phyloP scores from a whole-genome alignment of 2,888 invertebrate genomes.

The Steromphala cineraria region DNA sequence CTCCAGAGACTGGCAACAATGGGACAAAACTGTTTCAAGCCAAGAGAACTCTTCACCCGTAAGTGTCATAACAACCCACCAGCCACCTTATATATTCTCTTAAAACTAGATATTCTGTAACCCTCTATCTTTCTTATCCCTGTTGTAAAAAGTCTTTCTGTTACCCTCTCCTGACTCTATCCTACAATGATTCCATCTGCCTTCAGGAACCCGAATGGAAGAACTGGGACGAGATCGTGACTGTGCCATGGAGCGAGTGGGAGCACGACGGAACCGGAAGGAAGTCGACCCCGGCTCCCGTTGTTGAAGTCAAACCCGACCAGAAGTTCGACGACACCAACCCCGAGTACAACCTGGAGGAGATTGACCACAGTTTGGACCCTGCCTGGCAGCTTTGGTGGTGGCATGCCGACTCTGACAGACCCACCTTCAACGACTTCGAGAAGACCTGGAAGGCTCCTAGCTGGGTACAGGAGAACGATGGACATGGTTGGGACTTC shows the following conservation, averaged over 20 bases:
- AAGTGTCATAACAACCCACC: no score
- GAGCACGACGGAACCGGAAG: neutral
- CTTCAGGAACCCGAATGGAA: neutral
- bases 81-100: no score
- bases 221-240: slow-evolving; percentile 19
- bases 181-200: neutral
- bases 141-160: no score
- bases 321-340: slow-evolving; percentile 24
- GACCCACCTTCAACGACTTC: slow-evolving; percentile 21
- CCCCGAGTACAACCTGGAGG: slow-evolving; percentile 4
- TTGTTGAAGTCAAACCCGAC: neutral
- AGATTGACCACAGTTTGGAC: neutral
- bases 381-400: slow-evolving; percentile 33
- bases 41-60: no score
- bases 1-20: neutral
- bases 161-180: no score
- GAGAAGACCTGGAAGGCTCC: slow-evolving; percentile 26
- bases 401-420: slow-evolving; percentile 39
- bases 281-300: neutral
- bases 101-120: neutral
- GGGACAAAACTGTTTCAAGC: neutral
- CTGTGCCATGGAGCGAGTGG: slow-evolving; percentile 16
- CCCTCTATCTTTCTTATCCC: no score
- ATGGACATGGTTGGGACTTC: slow-evolving; percentile 32
- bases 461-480: slow-evolving; percentile 11